phyloP scores from a whole-genome alignment of 2,113 vertebrate species.

The Anthoscopus minutus region DNA sequence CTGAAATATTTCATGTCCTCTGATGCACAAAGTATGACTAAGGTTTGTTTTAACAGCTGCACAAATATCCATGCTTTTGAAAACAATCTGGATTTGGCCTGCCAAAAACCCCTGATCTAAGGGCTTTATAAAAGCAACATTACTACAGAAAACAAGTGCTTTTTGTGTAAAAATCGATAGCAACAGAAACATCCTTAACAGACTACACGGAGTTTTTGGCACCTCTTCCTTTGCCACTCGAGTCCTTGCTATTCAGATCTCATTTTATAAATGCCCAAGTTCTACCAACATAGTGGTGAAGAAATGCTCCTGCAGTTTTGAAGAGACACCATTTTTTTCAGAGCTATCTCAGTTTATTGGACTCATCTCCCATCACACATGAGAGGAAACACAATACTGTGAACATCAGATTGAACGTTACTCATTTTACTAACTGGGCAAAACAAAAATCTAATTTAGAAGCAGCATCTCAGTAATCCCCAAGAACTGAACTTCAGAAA shows the following conservation, averaged over 20 bases:
- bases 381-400: neutral
- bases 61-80: constrained; percentile 21
- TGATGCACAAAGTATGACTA: neutral
- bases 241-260: neutral
- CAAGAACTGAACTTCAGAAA: neutral
- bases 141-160: constrained; percentile 12
- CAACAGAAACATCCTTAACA: constrained; percentile 26
- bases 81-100: constrained; percentile 18
- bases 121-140: constrained; percentile 23
- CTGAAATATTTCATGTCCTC: neutral
- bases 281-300: neutral
- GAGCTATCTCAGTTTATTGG: neutral
- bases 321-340: neutral
- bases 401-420: neutral
- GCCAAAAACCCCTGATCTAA: constrained; percentile 34
- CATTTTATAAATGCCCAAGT: neutral
- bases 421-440: neutral
- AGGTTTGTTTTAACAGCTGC: constrained; percentile 44
- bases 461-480: neutral
- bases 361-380: neutral
- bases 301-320: neutral
- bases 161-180: constrained; percentile 30
- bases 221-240: neutral
- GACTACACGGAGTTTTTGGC: constrained; percentile 1
- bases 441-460: neutral